Conservation (phyloP, 2,113 vertebrate genomes). For the Podarcis cretensis region DNA sequence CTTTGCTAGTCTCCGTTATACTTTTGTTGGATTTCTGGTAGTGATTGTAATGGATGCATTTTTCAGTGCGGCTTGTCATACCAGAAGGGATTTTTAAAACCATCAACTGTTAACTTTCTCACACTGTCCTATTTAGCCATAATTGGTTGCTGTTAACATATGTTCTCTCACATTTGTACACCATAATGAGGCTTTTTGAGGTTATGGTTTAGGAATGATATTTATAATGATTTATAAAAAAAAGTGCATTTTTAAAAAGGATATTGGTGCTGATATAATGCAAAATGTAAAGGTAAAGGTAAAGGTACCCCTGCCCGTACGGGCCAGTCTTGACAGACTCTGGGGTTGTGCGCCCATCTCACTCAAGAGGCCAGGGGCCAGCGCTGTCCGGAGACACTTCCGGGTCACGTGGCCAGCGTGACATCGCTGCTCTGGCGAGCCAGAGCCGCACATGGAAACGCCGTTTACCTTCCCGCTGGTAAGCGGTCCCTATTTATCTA, state of each 20-base stretch:
- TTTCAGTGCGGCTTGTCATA: not conserved
- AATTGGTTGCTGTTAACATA: not conserved
- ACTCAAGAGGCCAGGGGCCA: no score
- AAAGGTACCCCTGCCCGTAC: no score
- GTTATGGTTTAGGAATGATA: not conserved
- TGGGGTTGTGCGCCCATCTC: no score
- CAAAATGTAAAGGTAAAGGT: no score
- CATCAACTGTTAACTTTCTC: not conserved
- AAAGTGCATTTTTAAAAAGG: not conserved
- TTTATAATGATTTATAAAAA: not conserved
- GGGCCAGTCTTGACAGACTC: no score
- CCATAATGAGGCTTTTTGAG: not conserved
- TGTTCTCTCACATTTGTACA: not conserved
- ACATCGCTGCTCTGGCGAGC: no score
- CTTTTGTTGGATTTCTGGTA: fast-evolving
- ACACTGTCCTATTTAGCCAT: fast-evolving
- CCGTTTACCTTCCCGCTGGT: no score
- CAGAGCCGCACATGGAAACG: no score
- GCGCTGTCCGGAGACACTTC: no score
- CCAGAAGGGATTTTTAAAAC: fast-evolving
- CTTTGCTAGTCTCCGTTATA: not conserved
- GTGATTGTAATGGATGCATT: fast-evolving
- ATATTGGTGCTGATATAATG: not conserved
- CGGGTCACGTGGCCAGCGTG: no score
- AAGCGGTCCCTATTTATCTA: no score